Conservation (phyloP, 30 jellyfish, hydroid and myxozoan genomes). For the Aurelia aurita complex sp. Pacific region DNA sequence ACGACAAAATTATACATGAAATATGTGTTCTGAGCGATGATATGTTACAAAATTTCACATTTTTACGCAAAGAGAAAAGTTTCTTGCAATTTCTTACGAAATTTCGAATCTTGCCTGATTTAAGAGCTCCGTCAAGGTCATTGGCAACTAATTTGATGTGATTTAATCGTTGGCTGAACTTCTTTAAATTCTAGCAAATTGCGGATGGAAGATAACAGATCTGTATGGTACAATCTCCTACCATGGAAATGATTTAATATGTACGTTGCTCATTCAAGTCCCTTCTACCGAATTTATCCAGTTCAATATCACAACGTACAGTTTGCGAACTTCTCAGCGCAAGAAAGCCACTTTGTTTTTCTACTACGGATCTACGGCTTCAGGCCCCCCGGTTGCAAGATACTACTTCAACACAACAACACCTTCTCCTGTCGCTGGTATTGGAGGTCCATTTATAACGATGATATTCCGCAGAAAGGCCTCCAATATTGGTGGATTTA, state of each 20-base stretch:
- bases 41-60: too few species aligned
- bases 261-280: slow-evolving; percentile 13
- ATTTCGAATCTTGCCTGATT: too few species aligned
- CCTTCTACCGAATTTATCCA: background rate
- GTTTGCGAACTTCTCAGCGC: background rate
- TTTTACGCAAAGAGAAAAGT: too few species aligned
- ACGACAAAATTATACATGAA: too few species aligned
- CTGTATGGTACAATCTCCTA: background rate
- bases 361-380: slow-evolving; percentile 15
- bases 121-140: too few species aligned
- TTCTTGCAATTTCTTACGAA: too few species aligned
- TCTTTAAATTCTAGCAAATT: background rate
- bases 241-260: background rate
- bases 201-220: slow-evolving; percentile 17
- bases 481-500: background rate
- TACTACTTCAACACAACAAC: slow-evolving; percentile 10
- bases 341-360: background rate
- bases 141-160: too few species aligned
- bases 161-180: too few species aligned
- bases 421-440: background rate
- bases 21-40: too few species aligned
- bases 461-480: background rate
- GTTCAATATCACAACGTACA: background rate
- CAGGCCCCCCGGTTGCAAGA: background rate
- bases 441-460: slow-evolving; percentile 3